Base-by-base conservation (phyloP, 2,797 vertebrate genomes). In the Poecilia velifera region DNA sequence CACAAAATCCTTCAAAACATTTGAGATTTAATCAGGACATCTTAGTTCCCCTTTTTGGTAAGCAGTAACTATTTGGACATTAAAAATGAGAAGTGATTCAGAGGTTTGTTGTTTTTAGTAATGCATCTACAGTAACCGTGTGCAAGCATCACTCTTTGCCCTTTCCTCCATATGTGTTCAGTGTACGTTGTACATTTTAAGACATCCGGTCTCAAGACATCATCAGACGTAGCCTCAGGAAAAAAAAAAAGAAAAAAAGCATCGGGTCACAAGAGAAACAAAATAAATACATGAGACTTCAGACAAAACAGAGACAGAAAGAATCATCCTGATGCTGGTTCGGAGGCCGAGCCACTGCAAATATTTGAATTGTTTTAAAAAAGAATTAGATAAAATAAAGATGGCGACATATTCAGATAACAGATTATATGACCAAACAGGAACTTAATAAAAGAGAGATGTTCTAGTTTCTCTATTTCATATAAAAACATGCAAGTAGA, bases 131-230 rank as follows among this genome's bases (percentile, higher is more conserved):
- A 85, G 41, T 49, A 79, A 79, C 46, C 49, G 80, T 81, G 84
- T 88, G 84, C 76, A 72, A 80, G 82, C 79, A 66, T 91, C 70
- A 3, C 68, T 46, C 89, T 90, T 86, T 79, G n/a, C 72, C 74
- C 49, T 64, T 43, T 41, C 47, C 47, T 68, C 83, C 91, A 82
- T 43, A 88, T 91, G 92, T 93, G 88, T 91, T 91, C 78, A 90
- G 41, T 71, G 16, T 45, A 71, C 68, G 68, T 71, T 45, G 68
- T 71, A 13, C 68, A 71, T 71, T 45, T 71, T 46, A 71, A 43
- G 41, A 71, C 41, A 16, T 45, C 41, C 25, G 41, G 68, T 71
- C 68, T 71, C 68, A 46, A n/a, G 68, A 71, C 22, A 45, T 34
- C 68, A 71, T 45, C 13, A 71, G 68, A 28, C 6, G 0, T 45